These are phyloP conservation scores for Batillaria attramentaria DNA, from an alignment of 1,140 invertebrate species.

Conservation along the genomic window DNA sequence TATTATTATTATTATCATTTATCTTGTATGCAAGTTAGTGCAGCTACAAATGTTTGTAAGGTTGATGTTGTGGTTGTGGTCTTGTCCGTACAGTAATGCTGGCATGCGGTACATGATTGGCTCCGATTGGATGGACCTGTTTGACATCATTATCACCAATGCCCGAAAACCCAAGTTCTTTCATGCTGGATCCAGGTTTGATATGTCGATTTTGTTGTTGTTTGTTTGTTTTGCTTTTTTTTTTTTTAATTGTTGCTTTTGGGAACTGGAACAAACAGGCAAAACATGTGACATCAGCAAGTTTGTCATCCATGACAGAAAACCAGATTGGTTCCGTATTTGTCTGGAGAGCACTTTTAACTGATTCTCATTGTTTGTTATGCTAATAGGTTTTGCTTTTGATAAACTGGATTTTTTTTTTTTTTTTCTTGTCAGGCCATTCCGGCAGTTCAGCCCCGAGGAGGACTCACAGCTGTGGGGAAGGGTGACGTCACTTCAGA, in stretches of 20 bases:
- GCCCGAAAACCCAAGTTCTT: constrained; percentile 97
- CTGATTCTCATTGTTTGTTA: too few species aligned
- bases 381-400: too few species aligned
- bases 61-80: too few species aligned
- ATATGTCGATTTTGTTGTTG: background rate
- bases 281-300: too few species aligned
- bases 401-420: too few species aligned
- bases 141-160: constrained; percentile 95
- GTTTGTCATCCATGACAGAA: too few species aligned
- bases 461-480: constrained; percentile 91
- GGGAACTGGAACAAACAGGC: too few species aligned
- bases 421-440: constrained; percentile 78
- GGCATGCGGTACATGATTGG: constrained; percentile 94
- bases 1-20: too few species aligned
- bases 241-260: too few species aligned
- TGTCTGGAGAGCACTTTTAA: background rate
- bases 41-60: too few species aligned
- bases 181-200: constrained; percentile 81
- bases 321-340: too few species aligned
- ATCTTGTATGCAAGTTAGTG: too few species aligned
- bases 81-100: constrained; percentile 86
- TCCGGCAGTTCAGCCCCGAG: constrained; percentile 88
- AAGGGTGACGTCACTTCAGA: constrained; percentile 87
- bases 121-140: constrained; percentile 89
- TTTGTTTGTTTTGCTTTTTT: background rate